These are phyloP conservation scores for Sminthurinus signatus DNA, from an alignment of 1,140 invertebrate species.

Conservation along the genomic window DNA sequence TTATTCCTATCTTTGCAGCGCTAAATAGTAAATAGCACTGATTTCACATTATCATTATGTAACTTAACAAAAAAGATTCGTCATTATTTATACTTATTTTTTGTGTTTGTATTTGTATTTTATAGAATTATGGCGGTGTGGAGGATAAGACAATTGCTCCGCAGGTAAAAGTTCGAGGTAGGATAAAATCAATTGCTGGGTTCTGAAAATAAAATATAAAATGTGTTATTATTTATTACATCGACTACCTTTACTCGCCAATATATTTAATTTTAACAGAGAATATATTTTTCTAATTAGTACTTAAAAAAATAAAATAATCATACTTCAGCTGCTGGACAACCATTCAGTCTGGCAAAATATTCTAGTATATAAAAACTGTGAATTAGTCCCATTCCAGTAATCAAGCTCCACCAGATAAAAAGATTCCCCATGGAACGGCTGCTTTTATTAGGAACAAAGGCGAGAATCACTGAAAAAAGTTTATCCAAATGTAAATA, in stretches of 20 bases:
- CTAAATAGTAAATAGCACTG: conserved; percentile 18
- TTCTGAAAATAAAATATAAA: conserved; percentile 18
- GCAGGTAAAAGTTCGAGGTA: conserved; percentile 58
- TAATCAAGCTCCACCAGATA: conserved; percentile 67
- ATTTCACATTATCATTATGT: conserved; percentile 8
- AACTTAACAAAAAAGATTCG: too few relatives aligned
- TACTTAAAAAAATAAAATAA: background rate
- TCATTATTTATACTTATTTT: too few relatives aligned
- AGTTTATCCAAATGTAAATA: too few relatives aligned
- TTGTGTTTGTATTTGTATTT: too few relatives aligned
- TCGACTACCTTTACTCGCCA: background rate
- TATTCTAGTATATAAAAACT: conserved; percentile 77
- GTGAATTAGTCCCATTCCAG: conserved; percentile 67
- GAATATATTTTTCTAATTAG: background rate
- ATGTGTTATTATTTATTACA: background rate
- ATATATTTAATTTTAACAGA: background rate
- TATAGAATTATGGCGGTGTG: background rate
- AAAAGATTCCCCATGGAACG: conserved; percentile 63
- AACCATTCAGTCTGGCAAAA: conserved; percentile 68
- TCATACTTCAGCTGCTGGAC: conserved; percentile 50
- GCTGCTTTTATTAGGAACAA: conserved; percentile 50
- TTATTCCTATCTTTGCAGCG: background rate
- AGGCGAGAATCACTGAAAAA: conserved; percentile 48
- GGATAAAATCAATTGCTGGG: conserved; percentile 48
- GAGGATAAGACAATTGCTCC: conserved; percentile 14